Evolutionary conservation across 2,888 invertebrate genomes (phyloP).

Genomic region (Plebejus argus): DNA sequence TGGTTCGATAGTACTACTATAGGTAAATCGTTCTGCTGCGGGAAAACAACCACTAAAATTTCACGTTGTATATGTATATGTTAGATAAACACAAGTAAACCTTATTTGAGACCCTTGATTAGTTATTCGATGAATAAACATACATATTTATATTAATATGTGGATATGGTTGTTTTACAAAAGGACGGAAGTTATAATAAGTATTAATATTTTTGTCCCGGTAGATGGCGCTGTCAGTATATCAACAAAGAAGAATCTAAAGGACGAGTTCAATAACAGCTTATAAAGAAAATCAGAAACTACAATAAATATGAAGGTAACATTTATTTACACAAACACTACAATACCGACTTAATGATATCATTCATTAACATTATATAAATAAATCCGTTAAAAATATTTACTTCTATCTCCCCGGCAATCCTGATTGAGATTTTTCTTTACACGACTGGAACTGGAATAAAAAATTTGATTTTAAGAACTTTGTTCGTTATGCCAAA

Average conservation of each 20-base stretch:
- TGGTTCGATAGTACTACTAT: too few species aligned
- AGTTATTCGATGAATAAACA: too few species aligned
- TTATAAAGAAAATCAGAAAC: background rate
- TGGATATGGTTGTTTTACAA: too few species aligned
- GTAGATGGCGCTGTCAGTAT: background rate
- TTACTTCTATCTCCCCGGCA: slow-evolving; percentile 37
- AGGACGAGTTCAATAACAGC: background rate
- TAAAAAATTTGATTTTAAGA: background rate
- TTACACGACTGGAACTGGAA: background rate
- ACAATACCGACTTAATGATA: slow-evolving; percentile 49
- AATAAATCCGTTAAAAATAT: slow-evolving; percentile 39
- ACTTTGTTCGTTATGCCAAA: too few species aligned
- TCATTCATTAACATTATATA: slow-evolving; percentile 59
- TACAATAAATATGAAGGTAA: slow-evolving; percentile 45
- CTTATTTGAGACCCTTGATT: too few species aligned
- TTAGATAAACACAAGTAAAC: too few species aligned
- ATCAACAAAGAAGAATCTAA: background rate
- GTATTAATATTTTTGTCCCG: too few species aligned
- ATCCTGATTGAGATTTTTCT: slow-evolving; percentile 37
- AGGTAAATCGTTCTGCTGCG: too few species aligned
- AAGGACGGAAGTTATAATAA: too few species aligned
- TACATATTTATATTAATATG: too few species aligned
- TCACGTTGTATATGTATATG: too few species aligned
- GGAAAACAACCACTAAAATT: too few species aligned
- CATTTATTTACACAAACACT: slow-evolving; percentile 59